Evolutionary conservation across 2,113 vertebrate genomes (phyloP), one percentile per base, ranked within the genome.

Genomic region (Coryphaenoides rupestris): DNA sequence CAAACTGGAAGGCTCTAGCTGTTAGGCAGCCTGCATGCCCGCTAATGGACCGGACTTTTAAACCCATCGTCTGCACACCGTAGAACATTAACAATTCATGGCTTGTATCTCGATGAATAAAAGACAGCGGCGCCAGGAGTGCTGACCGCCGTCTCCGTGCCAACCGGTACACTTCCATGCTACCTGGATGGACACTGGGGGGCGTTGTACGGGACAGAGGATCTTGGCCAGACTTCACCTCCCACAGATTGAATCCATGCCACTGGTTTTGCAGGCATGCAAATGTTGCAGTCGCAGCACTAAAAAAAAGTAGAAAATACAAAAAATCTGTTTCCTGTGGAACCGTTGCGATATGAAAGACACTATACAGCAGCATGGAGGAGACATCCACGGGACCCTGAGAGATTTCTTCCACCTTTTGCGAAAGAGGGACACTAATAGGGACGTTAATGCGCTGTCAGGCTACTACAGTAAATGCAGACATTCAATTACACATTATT

Each of bases 301-400:
- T 12, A 10, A 40, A 40, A 40, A 40, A 40, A 40, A 10, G 33
- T 12, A 63, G 61, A n/a, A n/a, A n/a, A n/a, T n/a, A n/a, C n/a
- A n/a, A n/a, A n/a, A n/a, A n/a, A n/a, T n/a, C n/a, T n/a, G n/a
- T 78, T 84, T 86, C 73, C 80, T 73, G 58, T 73, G 45, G 63
- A 63, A 56, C 58, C 80, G 9, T n/a, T 66, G 76, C 65, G n/a
- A 63, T 65, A 69, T 69, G 80, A 72, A 82, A 83, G 63, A 55
- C 66, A 74, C 73, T 85, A 75, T 85, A 47, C 49, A 46, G 56
- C 19, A 21, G 60, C 55, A n/a, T n/a, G n/a, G 65, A 46, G 80
- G 64, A 50, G 47, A 4, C n/a, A 50, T 50, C 47, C 47, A 12
- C 1, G 33, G n/a, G 13, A 40, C 33, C 33, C 13, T 12, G 4